Evolutionary conservation across 2,888 invertebrate genomes (phyloP).

Genomic region (Drosophila borborema): DNA sequence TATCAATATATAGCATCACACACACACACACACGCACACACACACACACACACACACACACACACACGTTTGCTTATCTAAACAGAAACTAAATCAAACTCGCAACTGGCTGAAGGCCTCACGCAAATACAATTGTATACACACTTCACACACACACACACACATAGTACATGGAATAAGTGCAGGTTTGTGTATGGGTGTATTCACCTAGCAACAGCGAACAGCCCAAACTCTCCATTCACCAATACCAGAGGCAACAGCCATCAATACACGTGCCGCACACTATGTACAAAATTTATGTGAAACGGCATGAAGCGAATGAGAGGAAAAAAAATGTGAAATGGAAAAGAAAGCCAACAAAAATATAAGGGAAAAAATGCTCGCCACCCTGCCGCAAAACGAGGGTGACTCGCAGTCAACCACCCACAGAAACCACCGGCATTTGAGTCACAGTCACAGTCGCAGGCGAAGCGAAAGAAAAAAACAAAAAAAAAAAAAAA

Average conservation of each 20-base stretch:
- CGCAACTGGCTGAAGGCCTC: conserved; percentile 61
- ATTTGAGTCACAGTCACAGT: conserved; percentile 66
- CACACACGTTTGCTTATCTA: conserved; percentile 25
- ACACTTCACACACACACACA: neutral
- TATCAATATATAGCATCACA: conserved; percentile 31
- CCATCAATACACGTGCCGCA: conserved; percentile 66
- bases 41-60: conserved; percentile 6
- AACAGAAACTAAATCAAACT: conserved; percentile 61
- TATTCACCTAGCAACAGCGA: conserved; percentile 72
- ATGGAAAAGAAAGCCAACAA: conserved; percentile 21
- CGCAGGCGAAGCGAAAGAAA: conserved; percentile 16
- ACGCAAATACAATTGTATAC: conserved; percentile 35
- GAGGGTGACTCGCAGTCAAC: conserved; percentile 54
- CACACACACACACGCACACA: neutral
- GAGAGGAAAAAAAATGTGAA: conserved; percentile 21
- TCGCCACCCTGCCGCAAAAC: conserved; percentile 69
- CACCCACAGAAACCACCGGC: conserved; percentile 76
- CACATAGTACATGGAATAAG: neutral
- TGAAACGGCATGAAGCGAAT: conserved; percentile 48
- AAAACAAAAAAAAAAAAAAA: conserved; percentile 22
- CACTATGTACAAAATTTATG: conserved; percentile 75
- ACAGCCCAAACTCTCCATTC: conserved; percentile 33
- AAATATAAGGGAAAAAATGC: conserved; percentile 58
- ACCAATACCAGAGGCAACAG: conserved; percentile 57
- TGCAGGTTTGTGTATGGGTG: conserved; percentile 8